These are phyloP conservation scores for Dicentrarchus labrax DNA, from an alignment of 2,113 vertebrate species.

Conservation along the genomic window DNA sequence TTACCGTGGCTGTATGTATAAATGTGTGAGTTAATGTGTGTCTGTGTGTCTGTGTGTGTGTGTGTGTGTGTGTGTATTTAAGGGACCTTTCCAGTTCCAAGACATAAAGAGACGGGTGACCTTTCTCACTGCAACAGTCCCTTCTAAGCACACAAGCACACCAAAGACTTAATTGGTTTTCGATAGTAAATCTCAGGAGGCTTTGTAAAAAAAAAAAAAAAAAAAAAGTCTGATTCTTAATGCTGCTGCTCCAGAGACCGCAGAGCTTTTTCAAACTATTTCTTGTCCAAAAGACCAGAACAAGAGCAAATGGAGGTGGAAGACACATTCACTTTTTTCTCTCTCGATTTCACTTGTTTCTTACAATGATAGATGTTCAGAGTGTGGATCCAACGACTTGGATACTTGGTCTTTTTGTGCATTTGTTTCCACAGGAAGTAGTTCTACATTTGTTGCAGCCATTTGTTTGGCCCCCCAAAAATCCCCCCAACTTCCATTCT, in stretches of 20 bases:
- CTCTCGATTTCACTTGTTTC: constrained; percentile 16
- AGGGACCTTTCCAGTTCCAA: not conserved
- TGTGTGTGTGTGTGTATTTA: constrained; percentile 27
- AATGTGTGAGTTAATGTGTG: constrained; percentile 11
- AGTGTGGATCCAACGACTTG: constrained; percentile 1
- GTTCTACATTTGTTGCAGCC: not conserved
- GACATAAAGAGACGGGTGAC: constrained; percentile 66
- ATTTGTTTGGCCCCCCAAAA: constrained; percentile 38
- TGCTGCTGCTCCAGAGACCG: constrained; percentile 60
- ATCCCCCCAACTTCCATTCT: constrained; percentile 20
- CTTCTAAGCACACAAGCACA: constrained; percentile 53
- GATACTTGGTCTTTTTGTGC: not conserved
- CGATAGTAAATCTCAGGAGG: constrained; percentile 73
- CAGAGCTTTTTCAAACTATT: constrained; percentile 49
- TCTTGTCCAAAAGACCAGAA: constrained; percentile 28
- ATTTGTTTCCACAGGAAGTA: constrained; percentile 44
- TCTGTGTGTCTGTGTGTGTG: too few species aligned
- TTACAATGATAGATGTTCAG: not conserved
- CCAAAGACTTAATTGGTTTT: constrained; percentile 77
- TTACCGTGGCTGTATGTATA: constrained; percentile 6
- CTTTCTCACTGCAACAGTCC: constrained; percentile 66
- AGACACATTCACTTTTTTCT: constrained; percentile 1
- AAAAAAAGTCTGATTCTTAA: constrained; percentile 53
- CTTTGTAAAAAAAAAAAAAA: constrained; percentile 54
- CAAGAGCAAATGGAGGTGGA: constrained; percentile 14